These are phyloP conservation scores for Gulo gulo DNA, from an alignment of 2,113 vertebrate genomes.

Conservation along the genomic window DNA sequence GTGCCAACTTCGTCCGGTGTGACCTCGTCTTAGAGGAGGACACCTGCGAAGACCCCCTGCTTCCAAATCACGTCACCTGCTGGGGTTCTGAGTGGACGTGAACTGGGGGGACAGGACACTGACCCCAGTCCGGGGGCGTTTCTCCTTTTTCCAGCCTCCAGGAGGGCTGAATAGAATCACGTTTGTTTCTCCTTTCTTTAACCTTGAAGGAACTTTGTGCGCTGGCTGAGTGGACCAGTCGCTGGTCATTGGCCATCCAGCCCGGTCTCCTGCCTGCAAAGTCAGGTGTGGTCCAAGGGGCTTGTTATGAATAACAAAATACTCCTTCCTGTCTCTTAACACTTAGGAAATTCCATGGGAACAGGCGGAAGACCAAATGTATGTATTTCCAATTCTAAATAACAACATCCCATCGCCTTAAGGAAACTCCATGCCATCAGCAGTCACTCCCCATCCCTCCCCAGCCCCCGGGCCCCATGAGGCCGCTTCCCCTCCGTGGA, in stretches of 20 bases:
- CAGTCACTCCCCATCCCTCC: rapidly evolving
- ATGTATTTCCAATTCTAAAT: neutral
- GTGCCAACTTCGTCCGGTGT: rapidly evolving
- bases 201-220: neutral
- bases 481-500: neutral
- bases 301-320: neutral
- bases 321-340: neutral
- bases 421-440: neutral
- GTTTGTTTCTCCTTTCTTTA: neutral
- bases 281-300: neutral
- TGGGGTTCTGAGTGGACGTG: neutral
- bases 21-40: neutral
- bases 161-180: no score
- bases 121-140: rapidly evolving
- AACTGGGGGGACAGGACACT: neutral
- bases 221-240: neutral
- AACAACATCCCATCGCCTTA: neutral
- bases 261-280: neutral
- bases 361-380: neutral
- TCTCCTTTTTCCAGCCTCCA: neutral
- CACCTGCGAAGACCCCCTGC: neutral
- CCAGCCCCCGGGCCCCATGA: neutral
- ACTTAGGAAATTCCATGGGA: neutral
- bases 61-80: neutral
- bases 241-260: neutral